Base-by-base conservation (phyloP, 1,140 invertebrate genomes). In the Bradynema listronoti region DNA sequence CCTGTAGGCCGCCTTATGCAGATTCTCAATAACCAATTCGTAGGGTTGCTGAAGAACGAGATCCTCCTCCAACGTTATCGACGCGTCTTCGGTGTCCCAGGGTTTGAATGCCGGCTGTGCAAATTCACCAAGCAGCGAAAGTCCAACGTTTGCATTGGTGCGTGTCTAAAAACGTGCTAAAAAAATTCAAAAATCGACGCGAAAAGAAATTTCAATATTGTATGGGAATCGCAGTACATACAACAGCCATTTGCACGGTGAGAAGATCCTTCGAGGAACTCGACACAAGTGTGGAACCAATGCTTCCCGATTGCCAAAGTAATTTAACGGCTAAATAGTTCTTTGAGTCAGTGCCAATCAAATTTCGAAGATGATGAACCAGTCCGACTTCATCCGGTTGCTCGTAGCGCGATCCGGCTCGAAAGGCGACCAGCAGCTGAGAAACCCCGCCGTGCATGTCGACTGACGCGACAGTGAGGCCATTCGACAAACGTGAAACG, bases 111-210 rank as follows among this genome's bases (percentile, higher is more conserved):
- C 72, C 1, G 72, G 72, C n/a, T 59, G 52, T 7, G 58, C 56
- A 24, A 75, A 59, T 52, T 75, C 72, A 33, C 72, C 72, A 16
- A 78, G 58, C 16, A 75, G 49, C 6, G 75, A 75, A 36, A 77
- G 58, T 9, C 58, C 75, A 30, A 78, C 49, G 2, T 45, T 36
- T 0, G 75, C 46, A 39, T 65, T 42, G 16, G 76, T 62, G 29
- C 72, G 70, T 22, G 49, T 30, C 68, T 69, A 43, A 55, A 57
- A 6, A 34, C n/a, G 39, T 6, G 16, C 36, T n/a, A 11, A 29
- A 56, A 61, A 25, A 25, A 14, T 14, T 24, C 9, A 60, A n/a
- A 65, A 60, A 47, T 24, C 9, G 27, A 22, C 19, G 60, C 24
- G 22, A 59, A 30, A 11, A 63, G 1, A 53, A 67, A n/a, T n/a